Conservation (phyloP, 2,888 invertebrate species). For the Campopleginae sp. region DNA sequence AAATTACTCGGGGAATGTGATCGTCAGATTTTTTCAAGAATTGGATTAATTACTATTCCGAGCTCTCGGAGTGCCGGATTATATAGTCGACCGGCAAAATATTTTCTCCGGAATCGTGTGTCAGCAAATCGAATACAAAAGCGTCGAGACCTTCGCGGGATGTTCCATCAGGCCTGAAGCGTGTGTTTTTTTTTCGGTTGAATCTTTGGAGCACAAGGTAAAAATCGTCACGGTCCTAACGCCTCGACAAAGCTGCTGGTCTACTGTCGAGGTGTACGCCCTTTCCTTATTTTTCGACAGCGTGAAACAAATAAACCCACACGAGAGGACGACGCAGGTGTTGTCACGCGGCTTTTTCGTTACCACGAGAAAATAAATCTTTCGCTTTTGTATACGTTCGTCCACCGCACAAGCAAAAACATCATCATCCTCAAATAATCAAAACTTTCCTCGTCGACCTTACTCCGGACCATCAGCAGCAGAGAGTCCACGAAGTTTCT, state of each 20-base stretch:
- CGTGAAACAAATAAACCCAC: constrained; percentile 18
- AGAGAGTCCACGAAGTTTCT: too few species aligned
- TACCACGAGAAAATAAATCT: constrained; percentile 34
- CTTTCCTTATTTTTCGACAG: constrained; percentile 19
- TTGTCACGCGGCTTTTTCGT: constrained; percentile 42
- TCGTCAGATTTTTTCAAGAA: background rate
- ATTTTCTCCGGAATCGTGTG: background rate
- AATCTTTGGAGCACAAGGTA: constrained; percentile 5
- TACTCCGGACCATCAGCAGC: too few species aligned
- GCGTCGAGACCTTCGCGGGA: background rate
- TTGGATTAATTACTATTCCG: background rate
- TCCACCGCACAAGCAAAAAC: constrained; percentile 37
- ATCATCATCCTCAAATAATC: constrained; percentile 35
- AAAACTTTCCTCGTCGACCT: background rate
- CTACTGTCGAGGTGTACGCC: constrained; percentile 10
- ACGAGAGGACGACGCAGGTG: constrained; percentile 31
- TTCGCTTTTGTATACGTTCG: constrained; percentile 24
- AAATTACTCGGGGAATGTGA: background rate
- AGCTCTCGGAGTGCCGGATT: background rate
- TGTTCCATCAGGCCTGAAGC: background rate
- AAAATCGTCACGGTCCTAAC: constrained; percentile 30
- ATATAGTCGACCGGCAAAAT: background rate
- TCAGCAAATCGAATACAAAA: constrained; percentile 2
- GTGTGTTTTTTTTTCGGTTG: background rate
- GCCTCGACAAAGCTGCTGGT: constrained; percentile 24